Evolutionary conservation across 35 echinoderm and acorn worm species (phyloP), one percentile per base, ranked within the genome.

Genomic region (Stichopus chloronotus): DNA sequence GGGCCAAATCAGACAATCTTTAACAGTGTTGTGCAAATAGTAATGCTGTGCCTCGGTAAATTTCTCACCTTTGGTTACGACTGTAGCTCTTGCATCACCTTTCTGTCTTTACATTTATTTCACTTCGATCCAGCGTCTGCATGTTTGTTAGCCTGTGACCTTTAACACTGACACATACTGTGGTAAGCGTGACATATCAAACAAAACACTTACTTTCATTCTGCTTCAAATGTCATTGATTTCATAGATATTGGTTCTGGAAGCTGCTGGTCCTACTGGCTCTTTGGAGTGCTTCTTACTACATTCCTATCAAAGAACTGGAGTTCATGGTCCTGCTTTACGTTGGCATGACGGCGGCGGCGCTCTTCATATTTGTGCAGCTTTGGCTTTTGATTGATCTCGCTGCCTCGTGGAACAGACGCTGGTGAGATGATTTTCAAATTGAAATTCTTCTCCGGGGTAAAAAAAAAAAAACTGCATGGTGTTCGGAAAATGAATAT

Each of bases 351-450:
- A 57, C 80, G 19, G 97, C 93, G 8, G 95, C 90, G 7, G 78
- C 57, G n/a, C n/a, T 93, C 7, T 99, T 99, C 65, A 99, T 99
- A 17, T 74, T 99, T 21, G 94, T 99, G 25, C 97, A 99, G 78
- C 95, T 99, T 25, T 94, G 91, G 88, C 90, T 99, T 59, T 86
- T 99, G 57, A 90, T 99, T 25, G 97, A 99, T 55, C 93, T 99
- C 90, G 97, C 97, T 19, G 65, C 87, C 17, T 95, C 95, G 9
- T 95, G 93, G 97, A 96, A 99, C 87, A n/a, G 56, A 43, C 93
- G 90, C 56, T 99, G 97, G 97, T 98, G 84, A 94, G 88, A 43
- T 43, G 30, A 43, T 43, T 43, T 43, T 43, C 30, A 43, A 43
- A 43, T 3, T 43, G 30, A 43, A 43, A 43, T 43, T 43, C 30